Conservation (phyloP, 1,140 invertebrate species). For the Trichonephila inaurata region DNA sequence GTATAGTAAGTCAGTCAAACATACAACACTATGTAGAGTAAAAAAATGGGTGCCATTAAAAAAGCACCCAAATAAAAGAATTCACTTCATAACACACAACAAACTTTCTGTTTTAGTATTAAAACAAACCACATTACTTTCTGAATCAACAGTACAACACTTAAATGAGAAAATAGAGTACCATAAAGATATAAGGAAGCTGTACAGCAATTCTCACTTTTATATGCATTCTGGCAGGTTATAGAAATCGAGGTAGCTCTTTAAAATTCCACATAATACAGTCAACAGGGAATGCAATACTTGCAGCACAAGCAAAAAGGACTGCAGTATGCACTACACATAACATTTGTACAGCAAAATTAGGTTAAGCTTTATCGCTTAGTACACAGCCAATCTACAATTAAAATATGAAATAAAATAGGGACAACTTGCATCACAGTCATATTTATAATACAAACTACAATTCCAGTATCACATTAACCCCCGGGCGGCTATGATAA, state of each 20-base stretch:
- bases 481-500: neutral
- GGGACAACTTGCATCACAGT: conserved; percentile 28
- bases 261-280: conserved; percentile 68
- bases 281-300: conserved; percentile 58
- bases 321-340: conserved; percentile 14
- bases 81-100: neutral
- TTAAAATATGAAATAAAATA: neutral
- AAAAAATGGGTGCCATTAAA: neutral
- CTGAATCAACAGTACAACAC: conserved; percentile 60
- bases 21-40: neutral
- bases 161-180: conserved; percentile 63
- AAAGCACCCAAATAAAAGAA: conserved; percentile 10
- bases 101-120: neutral
- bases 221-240: conserved; percentile 72
- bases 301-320: conserved; percentile 22
- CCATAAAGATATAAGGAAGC: conserved; percentile 59
- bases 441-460: conserved; percentile 19
- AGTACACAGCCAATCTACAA: conserved; percentile 20
- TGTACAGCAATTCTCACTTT: conserved; percentile 69
- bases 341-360: neutral
- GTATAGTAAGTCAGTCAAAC: neutral
- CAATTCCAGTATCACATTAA: conserved; percentile 22
- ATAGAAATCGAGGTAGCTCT: conserved; percentile 69
- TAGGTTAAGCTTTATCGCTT: neutral
- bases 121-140: neutral